Conservation (phyloP, 1,140 invertebrate genomes). For the Saxidomus purpurata region DNA sequence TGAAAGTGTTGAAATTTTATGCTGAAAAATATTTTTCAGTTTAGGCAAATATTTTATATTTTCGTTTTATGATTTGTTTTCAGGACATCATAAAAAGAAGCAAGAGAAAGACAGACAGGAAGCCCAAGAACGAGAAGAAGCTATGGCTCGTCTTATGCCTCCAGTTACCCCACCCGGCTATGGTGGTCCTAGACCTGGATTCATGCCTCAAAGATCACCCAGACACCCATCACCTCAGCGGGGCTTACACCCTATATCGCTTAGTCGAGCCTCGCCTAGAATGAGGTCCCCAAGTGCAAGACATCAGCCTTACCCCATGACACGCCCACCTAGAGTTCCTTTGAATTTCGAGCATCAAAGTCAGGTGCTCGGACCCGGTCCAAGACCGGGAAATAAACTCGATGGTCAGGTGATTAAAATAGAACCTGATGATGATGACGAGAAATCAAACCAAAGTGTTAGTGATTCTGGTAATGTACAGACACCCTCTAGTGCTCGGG, state of each 20-base stretch:
- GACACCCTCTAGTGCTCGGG: background rate
- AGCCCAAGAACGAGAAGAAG: conserved; percentile 33
- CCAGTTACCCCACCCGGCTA: conserved; percentile 29
- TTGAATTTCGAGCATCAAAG: conserved; percentile 24
- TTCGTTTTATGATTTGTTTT: too few relatives aligned
- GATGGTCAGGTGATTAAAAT: conserved; percentile 58
- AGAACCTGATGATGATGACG: conserved; percentile 41
- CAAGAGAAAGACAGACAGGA: conserved; percentile 39
- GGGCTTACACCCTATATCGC: conserved; percentile 15
- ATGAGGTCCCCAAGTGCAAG: background rate
- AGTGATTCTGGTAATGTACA: conserved; percentile 14
- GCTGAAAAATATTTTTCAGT: too few relatives aligned
- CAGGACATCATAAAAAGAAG: conserved; percentile 51
- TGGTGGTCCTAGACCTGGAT: conserved; percentile 1
- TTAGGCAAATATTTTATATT: too few relatives aligned
- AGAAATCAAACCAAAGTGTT: conserved; percentile 41
- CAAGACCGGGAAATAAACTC: conserved; percentile 2
- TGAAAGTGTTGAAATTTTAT: too few relatives aligned
- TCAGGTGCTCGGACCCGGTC: background rate
- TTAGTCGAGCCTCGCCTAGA: conserved; percentile 18
- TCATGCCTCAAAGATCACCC: conserved; percentile 33
- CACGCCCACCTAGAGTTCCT: background rate
- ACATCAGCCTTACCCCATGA: conserved; percentile 44
- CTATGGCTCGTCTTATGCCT: conserved; percentile 13
- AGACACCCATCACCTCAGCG: conserved; percentile 15